Conservation (phyloP, 2,888 invertebrate genomes). For the Rhabditoides inermis region DNA sequence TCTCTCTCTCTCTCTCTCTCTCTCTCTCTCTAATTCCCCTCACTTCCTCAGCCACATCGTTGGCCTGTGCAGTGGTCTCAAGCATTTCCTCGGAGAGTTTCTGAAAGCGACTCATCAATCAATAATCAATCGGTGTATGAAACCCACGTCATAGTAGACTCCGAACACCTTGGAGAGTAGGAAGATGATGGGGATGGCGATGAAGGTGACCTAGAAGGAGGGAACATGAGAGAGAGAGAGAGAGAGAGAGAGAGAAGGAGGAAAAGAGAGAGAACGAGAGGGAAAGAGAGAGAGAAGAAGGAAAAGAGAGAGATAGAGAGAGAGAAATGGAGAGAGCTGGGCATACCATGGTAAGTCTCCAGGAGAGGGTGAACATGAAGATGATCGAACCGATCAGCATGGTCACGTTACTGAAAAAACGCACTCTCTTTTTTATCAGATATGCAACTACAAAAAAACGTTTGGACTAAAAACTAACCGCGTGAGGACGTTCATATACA, state of each 20-base stretch:
- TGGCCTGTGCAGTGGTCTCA: slow-evolving; percentile 54
- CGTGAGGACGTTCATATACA: slow-evolving; percentile 55
- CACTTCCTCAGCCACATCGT: slow-evolving; percentile 55
- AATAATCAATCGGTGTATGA: too few relatives aligned
- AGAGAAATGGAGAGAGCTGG: neutral
- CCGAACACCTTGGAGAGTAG: slow-evolving; percentile 54
- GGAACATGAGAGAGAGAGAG: too few relatives aligned
- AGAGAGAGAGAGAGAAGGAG: neutral
- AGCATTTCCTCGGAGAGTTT: slow-evolving; percentile 54
- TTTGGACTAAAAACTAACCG: slow-evolving; percentile 5
- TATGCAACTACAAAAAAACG: neutral
- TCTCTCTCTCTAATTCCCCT: too few relatives aligned
- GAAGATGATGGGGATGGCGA: slow-evolving; percentile 54
- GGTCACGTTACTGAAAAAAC: slow-evolving; percentile 49
- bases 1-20: too few relatives aligned
- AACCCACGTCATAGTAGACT: slow-evolving; percentile 53
- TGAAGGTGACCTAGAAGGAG: slow-evolving; percentile 49
- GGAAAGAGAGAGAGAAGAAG: neutral
- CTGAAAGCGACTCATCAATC: slow-evolving; percentile 47
- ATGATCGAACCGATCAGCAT: slow-evolving; percentile 53
- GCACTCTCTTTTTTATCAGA: neutral
- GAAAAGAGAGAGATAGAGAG: neutral
- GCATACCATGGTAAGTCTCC: slow-evolving; percentile 48
- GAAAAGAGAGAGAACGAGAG: neutral
- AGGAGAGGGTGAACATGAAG: slow-evolving; percentile 55